Evolutionary conservation across 2,113 vertebrate species (phyloP).

Genomic region (Naja naja): DNA sequence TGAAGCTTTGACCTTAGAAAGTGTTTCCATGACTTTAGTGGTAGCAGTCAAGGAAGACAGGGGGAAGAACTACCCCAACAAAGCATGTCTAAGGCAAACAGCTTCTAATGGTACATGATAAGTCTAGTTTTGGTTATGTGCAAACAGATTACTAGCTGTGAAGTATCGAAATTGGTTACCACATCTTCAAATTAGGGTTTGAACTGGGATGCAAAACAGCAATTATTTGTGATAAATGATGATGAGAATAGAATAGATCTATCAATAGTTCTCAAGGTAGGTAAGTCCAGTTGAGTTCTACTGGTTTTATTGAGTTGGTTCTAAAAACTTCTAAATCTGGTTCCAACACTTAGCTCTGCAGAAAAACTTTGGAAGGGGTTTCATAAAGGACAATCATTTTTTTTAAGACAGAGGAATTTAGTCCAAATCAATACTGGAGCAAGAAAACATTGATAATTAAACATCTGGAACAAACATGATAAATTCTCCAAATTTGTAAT

Average conservation of each 20-base stretch:
- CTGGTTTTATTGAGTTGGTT: not conserved
- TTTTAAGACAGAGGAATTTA: not conserved
- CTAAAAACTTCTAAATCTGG: not conserved
- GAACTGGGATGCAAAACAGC: not conserved
- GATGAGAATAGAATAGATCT: not conserved
- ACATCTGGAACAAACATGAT: not conserved
- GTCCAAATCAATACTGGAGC: not conserved
- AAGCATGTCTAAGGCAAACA: not conserved
- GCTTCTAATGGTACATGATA: not conserved
- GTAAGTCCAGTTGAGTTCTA: not conserved
- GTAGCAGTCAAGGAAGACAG: not conserved
- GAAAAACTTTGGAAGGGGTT: not conserved
- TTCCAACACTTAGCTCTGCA: not conserved
- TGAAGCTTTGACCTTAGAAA: not conserved
- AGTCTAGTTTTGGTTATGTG: not conserved
- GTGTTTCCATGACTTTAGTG: not conserved
- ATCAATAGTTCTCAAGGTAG: not conserved
- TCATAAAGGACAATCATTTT: not conserved
- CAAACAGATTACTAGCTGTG: not conserved
- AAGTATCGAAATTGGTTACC: not conserved
- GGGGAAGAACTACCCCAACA: not conserved
- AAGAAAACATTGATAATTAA: not conserved
- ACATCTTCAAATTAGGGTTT: not conserved
- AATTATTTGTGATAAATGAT: not conserved
- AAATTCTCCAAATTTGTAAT: not conserved